Evolutionary conservation across 53 echinoderm and acorn worm genomes (phyloP).

Genomic region (Temnopleurus reevesii): DNA sequence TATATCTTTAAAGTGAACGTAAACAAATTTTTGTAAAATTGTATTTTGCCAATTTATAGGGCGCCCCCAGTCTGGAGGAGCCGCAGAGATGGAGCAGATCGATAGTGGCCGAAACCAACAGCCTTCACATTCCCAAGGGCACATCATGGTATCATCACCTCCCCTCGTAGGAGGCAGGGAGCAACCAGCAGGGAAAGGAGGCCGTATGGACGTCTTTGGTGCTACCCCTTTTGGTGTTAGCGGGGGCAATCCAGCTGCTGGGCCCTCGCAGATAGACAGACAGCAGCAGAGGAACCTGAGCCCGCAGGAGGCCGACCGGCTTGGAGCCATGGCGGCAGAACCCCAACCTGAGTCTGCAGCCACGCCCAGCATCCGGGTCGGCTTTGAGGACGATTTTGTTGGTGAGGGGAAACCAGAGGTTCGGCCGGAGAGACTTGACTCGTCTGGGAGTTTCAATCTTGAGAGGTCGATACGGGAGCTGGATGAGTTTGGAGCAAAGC

Average conservation of each 20-base stretch:
- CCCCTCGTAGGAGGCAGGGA: constrained; percentile 32
- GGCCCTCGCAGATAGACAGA: constrained; percentile 35
- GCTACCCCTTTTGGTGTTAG: constrained; percentile 67
- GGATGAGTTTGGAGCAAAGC: constrained; percentile 84
- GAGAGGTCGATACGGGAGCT: constrained; percentile 76
- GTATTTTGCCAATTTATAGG: neutral
- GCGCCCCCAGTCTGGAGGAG: constrained; percentile 42
- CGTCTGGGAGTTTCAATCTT: constrained; percentile 51
- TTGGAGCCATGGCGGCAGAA: constrained; percentile 33
- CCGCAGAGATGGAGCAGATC: constrained; percentile 55
- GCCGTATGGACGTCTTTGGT: constrained; percentile 64
- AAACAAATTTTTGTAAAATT: too few relatives aligned
- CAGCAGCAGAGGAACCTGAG: constrained; percentile 40
- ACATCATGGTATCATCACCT: constrained; percentile 50
- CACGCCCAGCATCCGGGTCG: constrained; percentile 40
- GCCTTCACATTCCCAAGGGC: neutral
- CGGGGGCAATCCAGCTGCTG: constrained; percentile 19
- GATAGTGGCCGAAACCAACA: neutral
- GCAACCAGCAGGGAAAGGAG: neutral
- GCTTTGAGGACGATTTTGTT: constrained; percentile 76
- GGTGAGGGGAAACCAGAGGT: neutral
- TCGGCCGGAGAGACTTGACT: constrained; percentile 51
- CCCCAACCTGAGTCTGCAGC: constrained; percentile 54
- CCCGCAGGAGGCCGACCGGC: constrained; percentile 28
- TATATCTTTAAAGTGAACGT: too few relatives aligned